Percentiles rank a stretch among this genome's conserved stretches.
Evolutionary conservation across 2,113 vertebrate genomes (phyloP).

Genomic region (Brachypteracias leptosomus): DNA sequence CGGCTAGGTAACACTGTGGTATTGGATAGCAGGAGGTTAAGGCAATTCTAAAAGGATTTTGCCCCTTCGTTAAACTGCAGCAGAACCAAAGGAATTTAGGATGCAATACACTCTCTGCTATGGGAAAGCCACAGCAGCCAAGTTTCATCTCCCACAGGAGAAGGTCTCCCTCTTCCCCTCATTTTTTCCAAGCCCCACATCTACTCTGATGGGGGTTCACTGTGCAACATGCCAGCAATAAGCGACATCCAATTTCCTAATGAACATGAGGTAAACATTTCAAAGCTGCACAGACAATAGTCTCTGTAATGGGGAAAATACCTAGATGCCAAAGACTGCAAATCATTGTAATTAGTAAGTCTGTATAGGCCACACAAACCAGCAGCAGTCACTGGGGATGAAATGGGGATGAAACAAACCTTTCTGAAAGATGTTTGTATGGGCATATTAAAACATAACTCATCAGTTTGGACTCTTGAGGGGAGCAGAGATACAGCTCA

Average conservation of each 20-base stretch:
- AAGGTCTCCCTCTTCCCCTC: neutral
- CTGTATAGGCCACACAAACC: neutral
- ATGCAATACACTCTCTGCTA: neutral
- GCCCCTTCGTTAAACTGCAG: neutral
- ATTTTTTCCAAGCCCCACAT: neutral
- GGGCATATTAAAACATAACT: neutral
- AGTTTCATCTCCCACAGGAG: neutral
- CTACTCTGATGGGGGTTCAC: neutral
- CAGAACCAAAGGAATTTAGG: neutral
- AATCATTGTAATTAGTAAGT: neutral
- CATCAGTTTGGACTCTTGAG: neutral
- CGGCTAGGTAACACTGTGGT: neutral
- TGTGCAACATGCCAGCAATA: neutral
- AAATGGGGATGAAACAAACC: neutral
- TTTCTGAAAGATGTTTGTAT: neutral
- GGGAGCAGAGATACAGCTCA: neutral
- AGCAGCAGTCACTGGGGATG: neutral
- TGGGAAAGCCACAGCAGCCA: neutral
- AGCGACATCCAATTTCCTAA: accelerated
- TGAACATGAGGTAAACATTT: neutral
- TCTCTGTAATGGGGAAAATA: neutral
- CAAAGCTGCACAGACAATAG: neutral
- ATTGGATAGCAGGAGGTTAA: neutral
- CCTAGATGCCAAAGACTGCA: neutral
- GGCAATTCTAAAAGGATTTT: neutral